These are phyloP conservation scores for Cichladusa arquata DNA, from an alignment of 2,113 vertebrate species.

Conservation along the genomic window DNA sequence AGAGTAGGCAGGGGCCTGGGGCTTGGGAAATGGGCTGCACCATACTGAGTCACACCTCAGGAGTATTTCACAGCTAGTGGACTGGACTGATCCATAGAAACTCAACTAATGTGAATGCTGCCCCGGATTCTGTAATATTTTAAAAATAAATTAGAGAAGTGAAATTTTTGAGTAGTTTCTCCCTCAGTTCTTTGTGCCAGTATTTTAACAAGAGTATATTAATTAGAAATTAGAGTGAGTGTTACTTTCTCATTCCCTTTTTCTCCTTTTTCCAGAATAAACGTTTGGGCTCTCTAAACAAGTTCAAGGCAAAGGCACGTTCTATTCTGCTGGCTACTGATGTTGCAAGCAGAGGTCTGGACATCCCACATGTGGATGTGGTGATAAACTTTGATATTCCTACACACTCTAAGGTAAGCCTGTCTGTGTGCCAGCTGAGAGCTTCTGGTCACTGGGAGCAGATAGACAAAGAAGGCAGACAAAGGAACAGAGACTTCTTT, in stretches of 20 bases:
- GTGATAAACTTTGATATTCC: constrained; percentile 99
- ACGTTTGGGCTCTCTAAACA: constrained; percentile 92
- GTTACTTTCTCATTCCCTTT: neutral
- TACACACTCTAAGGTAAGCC: constrained; percentile 93
- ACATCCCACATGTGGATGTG: constrained; percentile 97
- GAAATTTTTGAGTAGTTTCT: neutral
- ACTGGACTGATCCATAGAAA: neutral
- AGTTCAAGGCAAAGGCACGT: constrained; percentile 96
- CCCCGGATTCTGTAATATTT: neutral
- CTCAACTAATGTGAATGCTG: neutral
- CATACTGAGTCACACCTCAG: neutral
- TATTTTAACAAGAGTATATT: neutral
- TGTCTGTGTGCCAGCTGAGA: neutral
- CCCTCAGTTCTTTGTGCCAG: neutral
- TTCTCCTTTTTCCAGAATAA: constrained; percentile 82
- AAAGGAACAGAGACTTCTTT: neutral
- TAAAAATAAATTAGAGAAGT: neutral
- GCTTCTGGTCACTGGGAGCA: neutral
- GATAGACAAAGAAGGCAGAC: neutral
- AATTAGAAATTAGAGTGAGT: neutral
- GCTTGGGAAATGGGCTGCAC: neutral
- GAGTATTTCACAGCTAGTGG: neutral
- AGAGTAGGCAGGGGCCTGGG: neutral
- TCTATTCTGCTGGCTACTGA: constrained; percentile 95
- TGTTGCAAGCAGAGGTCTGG: constrained; percentile 93